These are phyloP conservation scores for Orchestia grillus DNA, from an alignment of 1,140 invertebrate species.

Conservation along the genomic window DNA sequence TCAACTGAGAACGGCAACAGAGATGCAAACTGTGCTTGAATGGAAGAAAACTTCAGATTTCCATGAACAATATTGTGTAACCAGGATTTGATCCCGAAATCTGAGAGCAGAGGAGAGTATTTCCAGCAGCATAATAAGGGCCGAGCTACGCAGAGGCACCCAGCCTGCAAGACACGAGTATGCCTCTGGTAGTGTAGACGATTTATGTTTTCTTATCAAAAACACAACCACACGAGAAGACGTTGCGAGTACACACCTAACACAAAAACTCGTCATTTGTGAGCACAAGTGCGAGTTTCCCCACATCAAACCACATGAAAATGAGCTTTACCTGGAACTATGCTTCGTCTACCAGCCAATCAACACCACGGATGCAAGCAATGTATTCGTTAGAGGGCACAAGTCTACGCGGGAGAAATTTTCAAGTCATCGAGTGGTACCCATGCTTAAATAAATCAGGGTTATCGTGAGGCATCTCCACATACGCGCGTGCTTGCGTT, in stretches of 20 bases:
- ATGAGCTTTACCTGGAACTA: not conserved
- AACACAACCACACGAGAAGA: not conserved
- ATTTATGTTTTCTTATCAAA: not conserved
- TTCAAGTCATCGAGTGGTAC: not conserved
- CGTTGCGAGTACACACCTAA: not conserved
- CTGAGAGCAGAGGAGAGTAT: not conserved
- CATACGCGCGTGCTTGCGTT: not conserved
- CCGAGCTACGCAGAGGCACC: not conserved
- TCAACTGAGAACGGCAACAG: not conserved
- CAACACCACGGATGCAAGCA: too few species aligned
- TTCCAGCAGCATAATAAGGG: not conserved
- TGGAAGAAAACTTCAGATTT: not conserved
- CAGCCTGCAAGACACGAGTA: not conserved
- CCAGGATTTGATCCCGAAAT: not conserved
- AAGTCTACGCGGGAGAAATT: not conserved
- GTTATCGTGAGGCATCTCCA: not conserved
- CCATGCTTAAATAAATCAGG: not conserved
- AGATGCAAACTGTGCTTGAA: not conserved
- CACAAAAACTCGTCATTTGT: not conserved
- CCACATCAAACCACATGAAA: not conserved
- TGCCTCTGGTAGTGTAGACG: not conserved
- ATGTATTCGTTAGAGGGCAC: too few species aligned
- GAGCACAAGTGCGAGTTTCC: not conserved
- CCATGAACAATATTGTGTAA: not conserved
- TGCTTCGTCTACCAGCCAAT: not conserved